phyloP scores from a whole-genome alignment of 1,140 invertebrate species.

The Zaprionus tsacasi region DNA sequence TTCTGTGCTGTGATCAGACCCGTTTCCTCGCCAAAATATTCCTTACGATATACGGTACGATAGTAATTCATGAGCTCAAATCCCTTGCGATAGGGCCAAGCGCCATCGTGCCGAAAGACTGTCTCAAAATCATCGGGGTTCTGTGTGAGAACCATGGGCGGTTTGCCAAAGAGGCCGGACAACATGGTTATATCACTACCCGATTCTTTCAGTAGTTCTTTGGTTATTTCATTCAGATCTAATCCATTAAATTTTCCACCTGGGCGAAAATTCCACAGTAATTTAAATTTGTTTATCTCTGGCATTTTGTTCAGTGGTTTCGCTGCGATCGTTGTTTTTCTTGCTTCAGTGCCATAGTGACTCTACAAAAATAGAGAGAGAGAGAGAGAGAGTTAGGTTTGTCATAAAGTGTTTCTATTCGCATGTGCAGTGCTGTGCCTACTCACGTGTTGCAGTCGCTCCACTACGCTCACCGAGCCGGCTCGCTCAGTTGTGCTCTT shows the following conservation, averaged over 20 bases:
- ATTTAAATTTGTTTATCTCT: constrained; percentile 13
- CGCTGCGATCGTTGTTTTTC: background rate
- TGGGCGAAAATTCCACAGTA: constrained; percentile 31
- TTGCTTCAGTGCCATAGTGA: background rate
- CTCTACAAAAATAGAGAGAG: background rate
- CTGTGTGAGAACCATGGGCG: constrained; percentile 32
- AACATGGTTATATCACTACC: constrained; percentile 43
- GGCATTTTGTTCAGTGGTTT: constrained; percentile 48
- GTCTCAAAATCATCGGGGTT: constrained; percentile 60
- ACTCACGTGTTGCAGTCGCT: constrained; percentile 22
- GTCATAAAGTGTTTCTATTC: constrained; percentile 5
- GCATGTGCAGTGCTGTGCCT: background rate
- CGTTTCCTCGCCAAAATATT: constrained; percentile 42
- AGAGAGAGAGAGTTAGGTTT: background rate
- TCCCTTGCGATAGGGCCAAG: constrained; percentile 55
- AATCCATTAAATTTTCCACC: constrained; percentile 41
- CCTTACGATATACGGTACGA: constrained; percentile 35
- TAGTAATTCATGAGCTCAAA: constrained; percentile 50
- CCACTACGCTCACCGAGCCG: background rate
- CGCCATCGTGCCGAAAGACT: constrained; percentile 52
- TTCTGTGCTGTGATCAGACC: constrained; percentile 39
- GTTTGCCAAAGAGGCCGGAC: constrained; percentile 40
- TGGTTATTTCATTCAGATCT: constrained; percentile 30
- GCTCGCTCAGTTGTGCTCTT: constrained; percentile 6
- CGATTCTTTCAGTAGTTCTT: constrained; percentile 1